Evolutionary conservation across 2,888 invertebrate species (phyloP).

Genomic region (Drosophila yooni): DNA sequence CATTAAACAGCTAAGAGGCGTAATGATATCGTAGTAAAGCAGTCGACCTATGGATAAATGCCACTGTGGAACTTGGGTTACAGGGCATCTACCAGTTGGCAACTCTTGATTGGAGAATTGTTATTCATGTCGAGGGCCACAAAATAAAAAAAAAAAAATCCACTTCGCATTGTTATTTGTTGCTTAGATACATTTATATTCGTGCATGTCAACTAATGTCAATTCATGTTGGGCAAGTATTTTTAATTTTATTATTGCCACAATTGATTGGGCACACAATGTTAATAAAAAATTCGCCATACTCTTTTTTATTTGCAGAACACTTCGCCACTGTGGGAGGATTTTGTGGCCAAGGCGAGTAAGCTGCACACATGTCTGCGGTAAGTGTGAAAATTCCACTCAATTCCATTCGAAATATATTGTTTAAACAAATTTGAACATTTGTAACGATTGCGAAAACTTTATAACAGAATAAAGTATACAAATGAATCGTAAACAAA

Average conservation of each 20-base stretch:
- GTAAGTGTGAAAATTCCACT: slow-evolving; percentile 87
- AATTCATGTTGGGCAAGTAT: slow-evolving; percentile 11
- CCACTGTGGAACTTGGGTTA: background rate
- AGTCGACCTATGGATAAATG: background rate
- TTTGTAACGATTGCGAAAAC: slow-evolving; percentile 35
- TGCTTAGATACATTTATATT: background rate
- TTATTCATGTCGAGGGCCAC: background rate
- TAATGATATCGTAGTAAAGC: background rate
- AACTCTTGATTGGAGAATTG: background rate
- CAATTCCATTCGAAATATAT: slow-evolving; percentile 2
- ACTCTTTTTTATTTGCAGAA: slow-evolving; percentile 87
- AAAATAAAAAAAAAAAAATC: background rate
- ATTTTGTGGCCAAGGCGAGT: slow-evolving; percentile 95
- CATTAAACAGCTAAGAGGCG: background rate
- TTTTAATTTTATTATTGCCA: slow-evolving; percentile 25
- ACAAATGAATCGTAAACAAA: slow-evolving; percentile 48
- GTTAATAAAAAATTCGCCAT: slow-evolving; percentile 11
- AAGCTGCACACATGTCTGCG: slow-evolving; percentile 97
- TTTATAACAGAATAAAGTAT: slow-evolving; percentile 24
- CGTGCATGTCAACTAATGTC: slow-evolving; percentile 16
- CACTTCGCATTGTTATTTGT: background rate
- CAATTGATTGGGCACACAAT: slow-evolving; percentile 19
- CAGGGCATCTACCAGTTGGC: background rate
- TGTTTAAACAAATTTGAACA: background rate
- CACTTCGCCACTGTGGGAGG: slow-evolving; percentile 97